A percentile compares a stretch with the other conserved stretches of the same genome.
Conservation (phyloP, 2,113 vertebrate genomes). For the Diadophis punctatus region DNA sequence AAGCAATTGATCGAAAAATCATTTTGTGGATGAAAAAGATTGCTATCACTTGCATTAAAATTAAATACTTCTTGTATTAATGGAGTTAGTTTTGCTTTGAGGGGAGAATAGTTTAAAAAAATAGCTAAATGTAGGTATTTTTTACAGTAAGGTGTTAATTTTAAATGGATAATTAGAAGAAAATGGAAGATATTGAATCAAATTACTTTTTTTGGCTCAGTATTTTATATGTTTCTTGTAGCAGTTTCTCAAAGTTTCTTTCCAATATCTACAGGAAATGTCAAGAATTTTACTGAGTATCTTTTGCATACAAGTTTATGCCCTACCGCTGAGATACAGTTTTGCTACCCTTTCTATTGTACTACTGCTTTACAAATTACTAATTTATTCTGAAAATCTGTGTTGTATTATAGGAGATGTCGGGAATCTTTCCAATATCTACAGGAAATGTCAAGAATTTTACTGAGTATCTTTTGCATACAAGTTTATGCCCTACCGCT, state of each 20-base stretch:
- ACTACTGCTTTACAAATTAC: background rate
- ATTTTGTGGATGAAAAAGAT: background rate
- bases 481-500: background rate
- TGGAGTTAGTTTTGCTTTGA: background rate
- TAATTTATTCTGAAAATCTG: background rate
- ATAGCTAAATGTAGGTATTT: background rate
- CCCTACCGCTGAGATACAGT: background rate
- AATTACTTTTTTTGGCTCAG: background rate
- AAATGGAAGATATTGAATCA: background rate
- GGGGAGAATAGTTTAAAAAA: background rate
- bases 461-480: background rate
- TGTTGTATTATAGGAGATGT: background rate
- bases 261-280: background rate
- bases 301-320: background rate
- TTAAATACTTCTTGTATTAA: background rate
- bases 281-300: background rate
- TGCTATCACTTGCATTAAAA: background rate
- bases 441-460: background rate
- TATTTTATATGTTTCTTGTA: background rate
- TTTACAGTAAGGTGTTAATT: background rate
- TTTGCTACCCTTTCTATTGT: background rate
- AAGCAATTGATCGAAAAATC: constrained; percentile 4
- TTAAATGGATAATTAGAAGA: background rate
- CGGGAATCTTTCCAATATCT: background rate
- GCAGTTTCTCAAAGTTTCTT: background rate